Base-by-base conservation (phyloP, 2,797 vertebrate species). In the Varecia variegata region DNA sequence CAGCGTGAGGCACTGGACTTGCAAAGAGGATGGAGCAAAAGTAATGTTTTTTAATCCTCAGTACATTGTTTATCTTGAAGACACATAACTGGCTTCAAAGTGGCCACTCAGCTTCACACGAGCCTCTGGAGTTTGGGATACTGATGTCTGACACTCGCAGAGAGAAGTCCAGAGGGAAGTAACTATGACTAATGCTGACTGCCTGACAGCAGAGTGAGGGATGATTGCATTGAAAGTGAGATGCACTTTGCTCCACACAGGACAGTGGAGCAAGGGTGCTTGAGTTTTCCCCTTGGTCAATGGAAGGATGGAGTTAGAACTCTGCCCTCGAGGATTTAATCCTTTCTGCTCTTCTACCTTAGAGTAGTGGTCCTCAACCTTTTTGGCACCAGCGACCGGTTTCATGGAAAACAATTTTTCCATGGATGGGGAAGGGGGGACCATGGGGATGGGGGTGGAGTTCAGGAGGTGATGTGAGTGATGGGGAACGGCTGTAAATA, bases 41-140 rank as follows among this genome's bases (percentile, higher is more conserved):
- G 47, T 13, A 67, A 70, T 83, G 15, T 50, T 88, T 95, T 96
- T 47, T 20, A 30, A 76, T 76, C 67, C 38, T 93, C 50, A 90
- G 50, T 12, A 80, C 65, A 84, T 84, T 4, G 30, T 77, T 20
- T 92, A 47, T 93, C 88, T 84, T 90, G 54, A 96, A 94, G 88
- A 84, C 32, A 77, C 20, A 83, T 87, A 84, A 93, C 86, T 86
- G 77, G 11, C 74, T 93, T 71, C 52, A 76, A 81, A 30, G 52
- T 23, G 18, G 40, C 20, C 14, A 15, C 13, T 87, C 30, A 70
- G 35, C 38, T 92, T 82, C 38, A 27, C 5, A 56, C 50, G 68
- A 40, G 30, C 85, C 68, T 74, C 8, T 92, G 30, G 12, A 21
- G 45, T 85, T 82, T 82, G 82, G 32, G 43, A 82, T 20, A 87